Base-by-base conservation (phyloP, 92 coral and sea anemone species). In the Siderastrea radians region DNA sequence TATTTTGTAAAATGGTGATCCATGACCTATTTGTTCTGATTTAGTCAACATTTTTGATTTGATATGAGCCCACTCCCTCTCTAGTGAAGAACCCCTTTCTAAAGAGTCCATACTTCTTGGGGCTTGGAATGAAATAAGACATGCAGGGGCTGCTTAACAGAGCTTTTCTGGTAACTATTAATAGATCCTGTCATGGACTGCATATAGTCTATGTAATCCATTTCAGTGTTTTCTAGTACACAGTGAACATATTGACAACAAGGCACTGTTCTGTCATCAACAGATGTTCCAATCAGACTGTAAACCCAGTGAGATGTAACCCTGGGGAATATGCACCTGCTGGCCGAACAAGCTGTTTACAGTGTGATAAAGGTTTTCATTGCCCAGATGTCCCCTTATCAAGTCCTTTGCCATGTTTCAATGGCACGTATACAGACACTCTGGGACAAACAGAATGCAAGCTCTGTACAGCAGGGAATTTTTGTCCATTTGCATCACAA, bases 271-370 rank as follows among this genome's bases (percentile, higher is more conserved):
- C 49, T 72, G 74, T 75, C 17, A 3, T 85, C 48, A 49, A 69
- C 83, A 97, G 99, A 75, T 97, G 99, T 72, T 86, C 73, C 17
- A 87, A 97, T 86, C 84, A 96, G 74, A 78, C 97, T 10, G 69
- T 90, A 51, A 76, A 79, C 7, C 98, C 98, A 74, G 96, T 89
- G 50, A 81, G 92, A 57, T 97, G 98, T 83, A 45, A 75, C 6
- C 55, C 94, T 49, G 99, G 99, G 44, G 88, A 96, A 58, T 97
- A 86, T 84, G 93, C 99, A 46, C 80, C 93, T 60, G 76, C 89
- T 83, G 98, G 99, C 7, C 86, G 91, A 74, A 62, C 87, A 16
- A 55, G 44, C 65, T 96, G 99, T 80, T 88, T 76, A 17, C 49
- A 66, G 15, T 96, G 99, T 72, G 90, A 79, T 1, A 84, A 86